Percentiles rank a stretch among this genome's conserved stretches.
Conservation (phyloP, 2,113 vertebrate genomes). For the Ptychochromis oligacanthus region DNA sequence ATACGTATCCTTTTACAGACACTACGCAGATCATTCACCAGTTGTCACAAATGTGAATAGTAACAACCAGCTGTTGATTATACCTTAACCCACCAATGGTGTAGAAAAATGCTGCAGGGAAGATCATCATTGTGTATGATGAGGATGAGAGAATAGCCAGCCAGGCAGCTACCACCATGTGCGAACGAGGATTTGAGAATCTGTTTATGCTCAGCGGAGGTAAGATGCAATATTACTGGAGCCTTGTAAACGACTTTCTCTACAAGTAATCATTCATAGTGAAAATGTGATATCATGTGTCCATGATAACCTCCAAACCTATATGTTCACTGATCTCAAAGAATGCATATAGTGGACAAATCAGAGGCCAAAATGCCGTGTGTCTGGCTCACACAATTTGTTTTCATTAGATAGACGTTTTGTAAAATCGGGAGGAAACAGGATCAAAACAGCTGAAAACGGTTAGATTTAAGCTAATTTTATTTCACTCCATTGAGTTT, state of each 20-base stretch:
- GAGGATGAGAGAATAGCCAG: conserved; percentile 92
- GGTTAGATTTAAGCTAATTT: neutral
- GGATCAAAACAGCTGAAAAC: neutral
- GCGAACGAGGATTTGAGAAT: conserved; percentile 94
- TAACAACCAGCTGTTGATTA: neutral
- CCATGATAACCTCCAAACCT: neutral
- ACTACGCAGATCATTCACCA: neutral
- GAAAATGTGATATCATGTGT: neutral
- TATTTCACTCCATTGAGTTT: neutral
- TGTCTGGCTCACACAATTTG: neutral
- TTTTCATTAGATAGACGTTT: neutral
- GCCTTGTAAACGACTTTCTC: neutral
- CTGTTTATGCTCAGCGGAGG: conserved; percentile 96
- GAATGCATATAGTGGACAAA: neutral
- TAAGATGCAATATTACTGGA: conserved; percentile 48
- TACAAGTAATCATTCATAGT: neutral
- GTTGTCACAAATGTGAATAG: neutral
- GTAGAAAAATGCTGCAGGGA: conserved; percentile 91
- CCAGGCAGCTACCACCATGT: conserved; percentile 92
- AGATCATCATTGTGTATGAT: conserved; percentile 95
- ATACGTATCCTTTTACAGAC: conserved; percentile 91
- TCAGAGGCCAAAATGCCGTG: neutral
- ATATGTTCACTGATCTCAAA: neutral
- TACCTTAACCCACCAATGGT: conserved; percentile 71
- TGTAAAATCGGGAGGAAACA: neutral